These are phyloP conservation scores for Rhinogobio ventralis DNA, from an alignment of 2,797 vertebrate species.

Conservation along the genomic window DNA sequence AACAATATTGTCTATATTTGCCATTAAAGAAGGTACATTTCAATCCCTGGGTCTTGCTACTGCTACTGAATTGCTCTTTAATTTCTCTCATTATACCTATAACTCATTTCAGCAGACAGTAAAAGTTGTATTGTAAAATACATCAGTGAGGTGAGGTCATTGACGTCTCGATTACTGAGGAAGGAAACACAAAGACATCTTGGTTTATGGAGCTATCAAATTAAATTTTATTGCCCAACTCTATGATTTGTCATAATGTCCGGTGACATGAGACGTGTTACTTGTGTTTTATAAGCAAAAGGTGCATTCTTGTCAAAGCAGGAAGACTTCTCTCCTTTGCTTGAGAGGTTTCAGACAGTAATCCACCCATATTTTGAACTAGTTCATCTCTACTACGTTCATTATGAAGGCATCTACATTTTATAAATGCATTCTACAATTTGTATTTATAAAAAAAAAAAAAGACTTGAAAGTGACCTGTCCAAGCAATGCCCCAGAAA, in stretches of 20 bases:
- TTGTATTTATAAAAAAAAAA: neutral
- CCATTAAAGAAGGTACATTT: neutral
- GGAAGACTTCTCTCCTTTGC: neutral
- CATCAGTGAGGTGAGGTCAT: slow-evolving; percentile 53
- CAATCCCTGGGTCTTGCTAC: neutral
- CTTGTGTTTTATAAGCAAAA: slow-evolving; percentile 40
- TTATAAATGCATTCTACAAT: neutral
- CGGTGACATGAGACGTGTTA: slow-evolving; percentile 36
- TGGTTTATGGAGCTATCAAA: slow-evolving; percentile 63
- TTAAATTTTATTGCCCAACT: slow-evolving; percentile 52
- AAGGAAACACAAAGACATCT: slow-evolving; percentile 54
- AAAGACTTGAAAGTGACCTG: neutral
- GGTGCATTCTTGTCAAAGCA: slow-evolving; percentile 8
- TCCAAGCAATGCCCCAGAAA: neutral
- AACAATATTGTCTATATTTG: slow-evolving; percentile 1
- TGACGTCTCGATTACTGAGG: slow-evolving; percentile 39
- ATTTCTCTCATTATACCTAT: slow-evolving; percentile 43
- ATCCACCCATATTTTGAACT: neutral
- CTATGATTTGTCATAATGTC: slow-evolving; percentile 47
- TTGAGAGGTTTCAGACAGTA: neutral
- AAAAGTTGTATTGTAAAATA: slow-evolving; percentile 40
- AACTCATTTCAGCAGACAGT: slow-evolving; percentile 33
- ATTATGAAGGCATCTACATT: neutral
- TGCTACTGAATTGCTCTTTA: slow-evolving; percentile 40
- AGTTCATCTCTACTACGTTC: neutral